Percentiles rank a stretch among this genome's conserved stretches.
phyloP scores from a whole-genome alignment of 2,888 invertebrate genomes.

The Cheilosia vulpina region DNA sequence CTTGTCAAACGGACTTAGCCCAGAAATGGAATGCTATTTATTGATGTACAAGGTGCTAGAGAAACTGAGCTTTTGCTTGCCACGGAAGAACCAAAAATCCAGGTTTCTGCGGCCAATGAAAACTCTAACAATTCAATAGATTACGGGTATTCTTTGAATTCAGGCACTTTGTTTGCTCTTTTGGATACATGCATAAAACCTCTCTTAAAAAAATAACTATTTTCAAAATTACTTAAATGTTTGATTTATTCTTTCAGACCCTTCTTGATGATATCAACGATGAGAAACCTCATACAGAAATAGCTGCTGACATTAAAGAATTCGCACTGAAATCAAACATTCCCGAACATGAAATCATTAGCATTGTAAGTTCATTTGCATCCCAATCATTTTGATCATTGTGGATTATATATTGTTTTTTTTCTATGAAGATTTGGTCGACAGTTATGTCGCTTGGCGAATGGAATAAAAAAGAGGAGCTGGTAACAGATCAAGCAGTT shows the following conservation, averaged over 20 bases:
- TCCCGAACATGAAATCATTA: slow-evolving; percentile 95
- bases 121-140: slow-evolving; percentile 27
- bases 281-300: slow-evolving; percentile 93
- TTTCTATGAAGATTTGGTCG: slow-evolving; percentile 91
- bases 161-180: no score
- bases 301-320: slow-evolving; percentile 93
- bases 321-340: slow-evolving; percentile 92
- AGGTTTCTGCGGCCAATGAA: slow-evolving; percentile 61
- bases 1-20: slow-evolving; percentile 43
- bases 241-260: slow-evolving; percentile 84
- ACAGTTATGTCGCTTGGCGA: slow-evolving; percentile 97
- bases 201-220: no score
- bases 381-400: not conserved
- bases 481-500: slow-evolving; percentile 97
- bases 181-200: not conserved
- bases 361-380: slow-evolving; percentile 86
- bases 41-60: slow-evolving; percentile 59
- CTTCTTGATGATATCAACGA: slow-evolving; percentile 94
- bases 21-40: slow-evolving; percentile 42
- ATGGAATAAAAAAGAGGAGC: slow-evolving; percentile 99
- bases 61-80: slow-evolving; percentile 58
- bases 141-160: no score
- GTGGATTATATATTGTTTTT: not conserved
- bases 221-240: slow-evolving; percentile 1
- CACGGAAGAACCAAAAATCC: slow-evolving; percentile 26